Conservation (phyloP, 1,140 invertebrate species). For the Fragariocoptes setiger region DNA sequence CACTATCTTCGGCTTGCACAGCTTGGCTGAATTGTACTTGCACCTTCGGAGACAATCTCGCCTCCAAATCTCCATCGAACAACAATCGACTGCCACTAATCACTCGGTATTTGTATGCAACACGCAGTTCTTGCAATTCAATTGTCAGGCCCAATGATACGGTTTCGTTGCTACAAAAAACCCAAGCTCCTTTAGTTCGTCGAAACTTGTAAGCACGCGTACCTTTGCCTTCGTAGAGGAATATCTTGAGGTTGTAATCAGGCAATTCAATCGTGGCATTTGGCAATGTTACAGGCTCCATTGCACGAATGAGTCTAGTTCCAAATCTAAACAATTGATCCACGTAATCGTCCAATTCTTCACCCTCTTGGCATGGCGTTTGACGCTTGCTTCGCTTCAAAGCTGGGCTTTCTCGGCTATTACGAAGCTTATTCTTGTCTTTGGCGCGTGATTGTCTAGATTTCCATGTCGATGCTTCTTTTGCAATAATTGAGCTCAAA, state of each 20-base stretch:
- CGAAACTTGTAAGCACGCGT: conserved; percentile 12
- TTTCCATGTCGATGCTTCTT: too few relatives aligned
- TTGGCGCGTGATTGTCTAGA: not conserved
- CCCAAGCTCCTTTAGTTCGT: conserved; percentile 11
- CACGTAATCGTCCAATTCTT: conserved; percentile 14
- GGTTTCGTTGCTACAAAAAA: conserved; percentile 12
- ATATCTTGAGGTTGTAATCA: conserved; percentile 11
- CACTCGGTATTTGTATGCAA: conserved; percentile 11
- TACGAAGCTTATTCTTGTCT: not conserved
- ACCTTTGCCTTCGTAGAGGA: conserved; percentile 11
- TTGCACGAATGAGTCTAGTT: conserved; percentile 10
- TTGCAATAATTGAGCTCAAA: too few relatives aligned
- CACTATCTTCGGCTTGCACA: conserved; percentile 7
- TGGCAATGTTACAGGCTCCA: conserved; percentile 9
- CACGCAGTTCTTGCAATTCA: conserved; percentile 10
- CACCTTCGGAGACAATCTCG: conserved; percentile 10
- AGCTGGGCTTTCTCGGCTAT: not conserved
- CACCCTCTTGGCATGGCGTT: conserved; percentile 13
- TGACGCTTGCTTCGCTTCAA: conserved; percentile 10
- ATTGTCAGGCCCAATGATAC: conserved; percentile 13
- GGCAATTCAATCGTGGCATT: conserved; percentile 12
- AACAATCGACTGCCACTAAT: conserved; percentile 12
- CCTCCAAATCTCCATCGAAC: conserved; percentile 14
- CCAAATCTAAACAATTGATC: conserved; percentile 13
- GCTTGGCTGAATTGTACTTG: conserved; percentile 13